Conservation (phyloP, 1,140 invertebrate species). For the Drosophila ogumai region DNA sequence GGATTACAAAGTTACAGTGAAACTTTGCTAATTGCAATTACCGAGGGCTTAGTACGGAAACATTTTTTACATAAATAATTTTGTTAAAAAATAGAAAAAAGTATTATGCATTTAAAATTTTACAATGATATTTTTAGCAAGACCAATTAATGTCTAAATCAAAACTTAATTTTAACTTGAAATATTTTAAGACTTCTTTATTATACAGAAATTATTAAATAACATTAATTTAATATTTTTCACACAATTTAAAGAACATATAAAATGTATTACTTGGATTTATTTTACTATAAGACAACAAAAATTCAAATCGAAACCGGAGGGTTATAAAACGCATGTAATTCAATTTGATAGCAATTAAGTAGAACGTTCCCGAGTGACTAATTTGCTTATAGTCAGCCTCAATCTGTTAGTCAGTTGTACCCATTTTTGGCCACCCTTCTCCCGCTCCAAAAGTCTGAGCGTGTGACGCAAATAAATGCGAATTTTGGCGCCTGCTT, state of each 20-base stretch:
- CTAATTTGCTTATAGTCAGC: conserved; percentile 25
- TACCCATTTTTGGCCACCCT: neutral
- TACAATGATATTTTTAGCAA: neutral
- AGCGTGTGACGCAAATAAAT: conserved; percentile 26
- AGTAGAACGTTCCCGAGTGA: conserved; percentile 45
- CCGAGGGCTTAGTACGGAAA: neutral
- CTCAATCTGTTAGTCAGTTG: conserved; percentile 13
- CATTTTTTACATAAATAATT: neutral
- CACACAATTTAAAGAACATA: neutral
- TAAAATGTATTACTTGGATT: neutral
- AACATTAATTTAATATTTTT: neutral
- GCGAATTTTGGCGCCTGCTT: conserved; percentile 12
- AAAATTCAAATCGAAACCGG: neutral
- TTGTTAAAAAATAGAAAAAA: neutral
- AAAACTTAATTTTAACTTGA: neutral
- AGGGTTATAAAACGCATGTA: neutral
- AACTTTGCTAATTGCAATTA: too few relatives aligned
- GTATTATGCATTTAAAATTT: neutral
- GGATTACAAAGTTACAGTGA: conserved; percentile 16
- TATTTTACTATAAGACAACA: neutral
- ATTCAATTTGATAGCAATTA: conserved; percentile 5
- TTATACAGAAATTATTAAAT: neutral
- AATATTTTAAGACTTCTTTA: neutral
- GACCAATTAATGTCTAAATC: neutral
- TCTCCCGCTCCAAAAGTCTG: conserved; percentile 1